Evolutionary conservation across 2,888 invertebrate genomes (phyloP), one percentile per base, ranked within the genome.

Genomic region (Lasioglossum vierecki): DNA sequence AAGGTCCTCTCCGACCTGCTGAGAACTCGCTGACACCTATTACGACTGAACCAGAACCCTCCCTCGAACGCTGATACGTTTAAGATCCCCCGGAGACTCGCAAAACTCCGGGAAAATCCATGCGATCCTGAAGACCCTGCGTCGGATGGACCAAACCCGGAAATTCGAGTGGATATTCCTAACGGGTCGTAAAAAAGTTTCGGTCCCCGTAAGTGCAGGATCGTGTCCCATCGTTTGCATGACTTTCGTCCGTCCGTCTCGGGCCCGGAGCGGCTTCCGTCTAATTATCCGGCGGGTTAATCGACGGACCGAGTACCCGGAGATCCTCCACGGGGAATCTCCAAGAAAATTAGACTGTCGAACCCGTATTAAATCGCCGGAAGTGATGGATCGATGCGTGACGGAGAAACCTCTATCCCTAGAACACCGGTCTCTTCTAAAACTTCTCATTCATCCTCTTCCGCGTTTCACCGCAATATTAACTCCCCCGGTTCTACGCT

Each of bases 171-270:
- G 26, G 35, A 68, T 66, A 79, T 78, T 80, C 46, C 57, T 74
- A 74, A 80, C 60, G 46, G 66, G 13, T 53, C 46, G 80, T 72
- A 73, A 80, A 83, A 83, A 86, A 76, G 76, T 79, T 80, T 84
- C 53, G 57, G 60, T 41, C 70, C 15, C 39, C 68, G 80, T 88
- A 79, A 88, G 88, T 88, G 88, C 86, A 68, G 75, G 85, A 78
- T 80, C 88, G 81, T 88, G 88, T 88, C 79, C 78, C 73, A 72
- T 79, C 86, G 78, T 77, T 80, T 77, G 74, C 80, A 70, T 68
- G 76, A 77, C 75, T 82, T 79, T 72, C 79, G 44, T 76, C 66
- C 80, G 63, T 78, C 74, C 68, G 72, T 79, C 77, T 75, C 63
- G 46, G 63, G n/a, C 22, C 22, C 57, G 30, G 60, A 78, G 60